A percentile compares a stretch with the other conserved stretches of the same genome.
Evolutionary conservation across 2,888 invertebrate genomes (phyloP).

Genomic region (Eilema caniola): DNA sequence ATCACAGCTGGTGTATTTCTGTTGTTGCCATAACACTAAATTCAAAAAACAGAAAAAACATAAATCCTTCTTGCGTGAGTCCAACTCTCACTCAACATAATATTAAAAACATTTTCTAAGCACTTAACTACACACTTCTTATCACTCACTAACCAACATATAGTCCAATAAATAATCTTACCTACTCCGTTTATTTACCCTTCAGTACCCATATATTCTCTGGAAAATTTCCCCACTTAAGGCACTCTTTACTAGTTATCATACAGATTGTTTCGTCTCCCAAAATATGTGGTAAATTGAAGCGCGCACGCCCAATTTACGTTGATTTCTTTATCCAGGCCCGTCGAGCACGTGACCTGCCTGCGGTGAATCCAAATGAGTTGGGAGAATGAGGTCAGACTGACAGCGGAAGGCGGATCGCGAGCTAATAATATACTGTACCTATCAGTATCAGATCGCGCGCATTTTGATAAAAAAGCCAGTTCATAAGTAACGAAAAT

Average conservation of each 20-base stretch:
- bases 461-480: not conserved
- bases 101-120: not conserved
- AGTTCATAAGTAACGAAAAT: no score
- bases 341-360: conserved; percentile 56
- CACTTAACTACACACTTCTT: not conserved
- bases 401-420: conserved; percentile 25
- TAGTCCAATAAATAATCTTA: conserved; percentile 4
- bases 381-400: conserved; percentile 31
- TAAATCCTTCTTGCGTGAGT: no score
- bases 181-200: conserved; percentile 11
- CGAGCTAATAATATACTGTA: not conserved
- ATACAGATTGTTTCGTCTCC: conserved; percentile 70
- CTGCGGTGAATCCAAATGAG: conserved; percentile 67
- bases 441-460: not conserved
- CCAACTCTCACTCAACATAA: no score
- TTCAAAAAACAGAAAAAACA: no score
- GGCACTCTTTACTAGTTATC: conserved; percentile 46
- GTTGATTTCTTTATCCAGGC: conserved; percentile 78
- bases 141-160: not conserved
- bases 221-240: conserved; percentile 28
- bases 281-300: conserved; percentile 64
- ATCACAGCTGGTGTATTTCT: no score
- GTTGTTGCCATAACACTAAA: no score
- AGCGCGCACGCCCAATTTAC: conserved; percentile 70
- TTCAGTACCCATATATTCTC: conserved; percentile 14